A percentile compares a stretch with the other conserved stretches of the same genome.
Conservation (phyloP, 2,888 invertebrate species). For the Venusia cambrica region DNA sequence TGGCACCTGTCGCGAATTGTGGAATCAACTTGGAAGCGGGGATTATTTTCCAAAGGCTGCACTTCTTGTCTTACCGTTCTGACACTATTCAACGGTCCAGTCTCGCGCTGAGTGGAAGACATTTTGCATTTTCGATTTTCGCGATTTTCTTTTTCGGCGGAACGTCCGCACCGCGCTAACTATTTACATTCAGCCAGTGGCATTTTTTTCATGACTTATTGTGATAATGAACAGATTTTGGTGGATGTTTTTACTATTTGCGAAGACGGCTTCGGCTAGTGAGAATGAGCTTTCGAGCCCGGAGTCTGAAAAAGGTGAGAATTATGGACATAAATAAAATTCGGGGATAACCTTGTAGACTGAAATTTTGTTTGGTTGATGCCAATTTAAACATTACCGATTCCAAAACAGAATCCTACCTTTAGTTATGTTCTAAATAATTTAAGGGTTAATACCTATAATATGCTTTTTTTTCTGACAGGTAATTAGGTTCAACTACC, state of each 20-base stretch:
- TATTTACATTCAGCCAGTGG: conserved; percentile 33
- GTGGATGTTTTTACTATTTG: conserved; percentile 76
- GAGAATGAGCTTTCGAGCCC: conserved; percentile 61
- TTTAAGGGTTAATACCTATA: too few species aligned
- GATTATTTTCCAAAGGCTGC: conserved; percentile 73
- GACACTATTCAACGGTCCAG: conserved; percentile 63
- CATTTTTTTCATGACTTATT: conserved; percentile 58
- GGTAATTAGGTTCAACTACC: too few species aligned
- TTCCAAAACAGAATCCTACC: too few species aligned
- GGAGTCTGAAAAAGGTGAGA: conserved; percentile 64
- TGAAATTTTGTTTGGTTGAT: too few species aligned
- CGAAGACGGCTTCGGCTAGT: conserved; percentile 70
- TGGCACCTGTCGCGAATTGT: conserved; percentile 45
- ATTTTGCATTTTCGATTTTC: conserved; percentile 37
- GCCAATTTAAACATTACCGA: too few species aligned
- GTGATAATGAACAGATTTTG: conserved; percentile 74
- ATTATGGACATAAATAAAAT: too few species aligned
- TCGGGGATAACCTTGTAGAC: too few species aligned
- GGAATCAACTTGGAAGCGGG: conserved; percentile 54
- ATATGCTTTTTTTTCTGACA: too few species aligned
- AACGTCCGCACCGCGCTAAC: conserved; percentile 19
- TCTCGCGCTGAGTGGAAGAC: conserved; percentile 61
- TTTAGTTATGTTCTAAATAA: too few species aligned
- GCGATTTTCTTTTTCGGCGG: conserved; percentile 35
- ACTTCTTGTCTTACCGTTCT: conserved; percentile 61